phyloP scores from a whole-genome alignment of 2,888 invertebrate species.

The Drosophila mercatorum region DNA sequence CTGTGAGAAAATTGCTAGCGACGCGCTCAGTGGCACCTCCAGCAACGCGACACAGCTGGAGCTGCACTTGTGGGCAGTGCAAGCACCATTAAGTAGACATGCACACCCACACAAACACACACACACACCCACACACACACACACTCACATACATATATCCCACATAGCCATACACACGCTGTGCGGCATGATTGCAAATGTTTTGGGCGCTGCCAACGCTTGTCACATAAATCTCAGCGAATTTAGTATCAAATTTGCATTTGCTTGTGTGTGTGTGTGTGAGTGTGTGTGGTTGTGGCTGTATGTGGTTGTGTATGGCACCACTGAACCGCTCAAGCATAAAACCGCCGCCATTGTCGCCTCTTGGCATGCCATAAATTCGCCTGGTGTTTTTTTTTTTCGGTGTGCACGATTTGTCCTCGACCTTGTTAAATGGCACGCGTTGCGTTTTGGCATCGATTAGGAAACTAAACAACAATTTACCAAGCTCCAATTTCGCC shows the following conservation, averaged over 20 bases:
- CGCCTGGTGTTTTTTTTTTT: slow-evolving; percentile 16
- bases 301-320: slow-evolving; percentile 17
- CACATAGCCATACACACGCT: slow-evolving; percentile 2
- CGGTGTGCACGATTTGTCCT: slow-evolving; percentile 50
- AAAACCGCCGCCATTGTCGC: slow-evolving; percentile 26
- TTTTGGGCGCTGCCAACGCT: slow-evolving; percentile 38
- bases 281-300: not conserved
- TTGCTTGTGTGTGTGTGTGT: slow-evolving; percentile 28
- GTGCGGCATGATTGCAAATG: slow-evolving; percentile 30
- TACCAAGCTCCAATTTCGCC: slow-evolving; percentile 57
- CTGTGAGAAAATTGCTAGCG: slow-evolving; percentile 21
- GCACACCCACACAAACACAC: not conserved
- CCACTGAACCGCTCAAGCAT: slow-evolving; percentile 10
- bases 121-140: slow-evolving; percentile 2
- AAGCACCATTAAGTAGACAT: slow-evolving; percentile 7
- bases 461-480: slow-evolving; percentile 60
- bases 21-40: slow-evolving; percentile 31
- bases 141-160: slow-evolving; percentile 6
- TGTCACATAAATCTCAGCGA: slow-evolving; percentile 65
- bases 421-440: slow-evolving; percentile 69
- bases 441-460: slow-evolving; percentile 66
- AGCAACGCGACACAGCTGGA: slow-evolving; percentile 42
- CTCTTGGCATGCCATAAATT: slow-evolving; percentile 66
- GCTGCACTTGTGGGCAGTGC: slow-evolving; percentile 35
- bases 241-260: slow-evolving; percentile 70